Evolutionary conservation across 2,113 vertebrate species (phyloP), one percentile per base, ranked within the genome.

Genomic region (Chauna torquata): DNA sequence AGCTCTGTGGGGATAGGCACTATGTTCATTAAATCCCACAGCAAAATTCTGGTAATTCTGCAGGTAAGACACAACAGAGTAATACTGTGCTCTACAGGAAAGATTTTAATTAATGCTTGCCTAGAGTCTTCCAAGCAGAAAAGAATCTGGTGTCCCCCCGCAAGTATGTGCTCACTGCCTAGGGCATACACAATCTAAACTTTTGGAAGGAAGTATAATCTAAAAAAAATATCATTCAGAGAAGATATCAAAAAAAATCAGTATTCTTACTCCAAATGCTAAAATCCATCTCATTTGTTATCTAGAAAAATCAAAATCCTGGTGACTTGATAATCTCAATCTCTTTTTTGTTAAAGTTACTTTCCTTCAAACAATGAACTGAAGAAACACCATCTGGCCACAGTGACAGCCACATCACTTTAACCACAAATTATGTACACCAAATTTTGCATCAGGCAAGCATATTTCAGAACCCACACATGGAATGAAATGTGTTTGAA

Each of bases 141-240:
- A 58, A 57, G 8, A 45, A 50, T 22, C 2, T 1, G 0, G 3
- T 62, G 7, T 61, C 9, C 32, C 5, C 11, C 16, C 36, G 42
- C 62, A 65, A 30, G 40, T 30, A 65, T 14, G 27, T 12, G 28
- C 40, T 65, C 38, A 28, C 24, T 64, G 9, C 22, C 11, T 27
- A 64, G 14, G 89, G 68, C 5, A 38, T 20, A 42, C 32, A 38
- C 5, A 50, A 57, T 45, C 13, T 40, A 28, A 79, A 50, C 7
- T 50, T 59, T 44, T 82, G 32, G 36, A 84, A 58, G 16, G 11
- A 76, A 80, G 36, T 28, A 13, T 8, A 62, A 72, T 69, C 32
- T 3, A 9, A 12, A 79, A 47, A 62, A 81, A 58, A 1, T 25
- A n/a, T 15, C 0, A 36, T 42, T 83, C 40, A 59, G 47, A 47